These are phyloP conservation scores for Cataglyphis cursor DNA, from an alignment of 2,888 invertebrate species.

Conservation along the genomic window DNA sequence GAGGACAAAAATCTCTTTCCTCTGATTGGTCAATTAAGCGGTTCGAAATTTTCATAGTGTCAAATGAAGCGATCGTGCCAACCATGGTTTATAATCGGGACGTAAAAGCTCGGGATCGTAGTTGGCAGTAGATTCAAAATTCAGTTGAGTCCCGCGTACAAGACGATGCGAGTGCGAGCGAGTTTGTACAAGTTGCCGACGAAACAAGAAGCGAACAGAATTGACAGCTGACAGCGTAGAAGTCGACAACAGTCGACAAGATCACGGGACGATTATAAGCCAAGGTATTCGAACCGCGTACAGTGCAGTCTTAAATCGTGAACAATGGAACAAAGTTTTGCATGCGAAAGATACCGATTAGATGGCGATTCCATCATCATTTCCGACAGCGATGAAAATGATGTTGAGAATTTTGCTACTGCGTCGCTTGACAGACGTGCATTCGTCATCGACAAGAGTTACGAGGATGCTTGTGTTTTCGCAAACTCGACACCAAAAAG, in stretches of 20 bases:
- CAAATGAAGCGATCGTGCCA: not conserved
- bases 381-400: constrained; percentile 69
- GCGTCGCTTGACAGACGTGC: not conserved
- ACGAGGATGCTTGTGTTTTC: not conserved
- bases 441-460: constrained; percentile 56
- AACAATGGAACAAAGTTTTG: constrained; percentile 46
- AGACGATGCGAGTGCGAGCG: too few species aligned
- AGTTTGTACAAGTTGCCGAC: not conserved
- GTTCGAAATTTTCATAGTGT: not conserved
- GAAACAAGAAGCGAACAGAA: not conserved
- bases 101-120: not conserved
- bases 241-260: not conserved
- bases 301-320: too few species aligned
- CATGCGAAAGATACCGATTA: not conserved
- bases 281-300: not conserved
- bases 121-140: constrained; percentile 13
- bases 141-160: too few species aligned
- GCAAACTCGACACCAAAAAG: not conserved
- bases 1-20: not conserved
- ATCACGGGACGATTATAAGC: not conserved
- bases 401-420: not conserved
- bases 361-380: constrained; percentile 56
- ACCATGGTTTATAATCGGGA: not conserved
- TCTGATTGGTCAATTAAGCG: not conserved
- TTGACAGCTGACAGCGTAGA: not conserved